Evolutionary conservation across 2,888 invertebrate genomes (phyloP).

Genomic region (Lymantria monacha): DNA sequence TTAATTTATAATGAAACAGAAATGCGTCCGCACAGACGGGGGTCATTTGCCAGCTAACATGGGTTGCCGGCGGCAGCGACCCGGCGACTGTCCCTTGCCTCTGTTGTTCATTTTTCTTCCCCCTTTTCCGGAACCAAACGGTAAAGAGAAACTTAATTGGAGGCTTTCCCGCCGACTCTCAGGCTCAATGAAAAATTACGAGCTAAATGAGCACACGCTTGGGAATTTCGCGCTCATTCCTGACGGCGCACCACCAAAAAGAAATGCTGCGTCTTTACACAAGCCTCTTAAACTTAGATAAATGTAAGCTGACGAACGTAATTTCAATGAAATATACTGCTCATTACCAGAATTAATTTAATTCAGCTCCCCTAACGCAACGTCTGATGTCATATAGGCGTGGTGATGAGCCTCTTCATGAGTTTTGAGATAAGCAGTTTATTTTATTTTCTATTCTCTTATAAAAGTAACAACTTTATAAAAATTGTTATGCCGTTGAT

Average conservation of each 20-base stretch:
- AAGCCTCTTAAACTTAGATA: conserved; percentile 62
- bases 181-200: conserved; percentile 82
- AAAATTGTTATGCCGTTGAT: too few relatives aligned
- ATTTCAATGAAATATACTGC: conserved; percentile 63
- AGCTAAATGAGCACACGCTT: conserved; percentile 77
- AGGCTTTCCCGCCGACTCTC: conserved; percentile 76
- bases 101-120: conserved; percentile 77
- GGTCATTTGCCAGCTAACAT: conserved; percentile 55
- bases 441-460: conserved; percentile 1
- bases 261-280: conserved; percentile 64
- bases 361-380: conserved; percentile 39
- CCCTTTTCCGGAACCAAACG: conserved; percentile 64
- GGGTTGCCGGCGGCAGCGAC: conserved; percentile 45
- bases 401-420: conserved; percentile 20
- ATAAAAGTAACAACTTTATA: background rate
- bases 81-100: conserved; percentile 61
- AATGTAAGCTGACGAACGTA: conserved; percentile 67
- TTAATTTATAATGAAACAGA: conserved; percentile 37
- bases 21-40: conserved; percentile 40
- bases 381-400: conserved; percentile 31
- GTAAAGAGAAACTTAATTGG: conserved; percentile 82
- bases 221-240: conserved; percentile 74
- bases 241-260: conserved; percentile 53
- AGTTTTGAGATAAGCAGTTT: conserved; percentile 7
- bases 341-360: conserved; percentile 59